Conservation (phyloP, 2,888 invertebrate species). For the Drosophila rellima region DNA sequence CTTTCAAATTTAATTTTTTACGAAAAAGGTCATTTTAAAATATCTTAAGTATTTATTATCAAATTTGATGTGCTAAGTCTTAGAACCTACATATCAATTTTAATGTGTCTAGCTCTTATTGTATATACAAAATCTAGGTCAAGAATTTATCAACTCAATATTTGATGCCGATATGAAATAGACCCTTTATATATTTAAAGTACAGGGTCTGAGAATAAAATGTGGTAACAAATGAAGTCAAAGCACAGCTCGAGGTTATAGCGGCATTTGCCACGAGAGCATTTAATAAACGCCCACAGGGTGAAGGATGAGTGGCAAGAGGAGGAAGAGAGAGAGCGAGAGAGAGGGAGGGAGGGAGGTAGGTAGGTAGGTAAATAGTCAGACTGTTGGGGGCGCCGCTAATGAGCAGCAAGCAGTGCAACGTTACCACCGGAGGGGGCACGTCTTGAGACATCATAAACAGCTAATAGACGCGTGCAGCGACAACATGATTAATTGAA, state of each 20-base stretch:
- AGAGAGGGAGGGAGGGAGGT: neutral
- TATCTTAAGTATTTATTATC: no score
- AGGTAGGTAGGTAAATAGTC: neutral
- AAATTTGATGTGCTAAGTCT: no score
- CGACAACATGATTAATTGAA: slow-evolving; percentile 82
- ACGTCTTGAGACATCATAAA: slow-evolving; percentile 66
- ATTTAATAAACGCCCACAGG: slow-evolving; percentile 41
- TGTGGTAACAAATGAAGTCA: slow-evolving; percentile 37
- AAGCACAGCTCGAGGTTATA: slow-evolving; percentile 66
- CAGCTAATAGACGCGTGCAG: slow-evolving; percentile 79
- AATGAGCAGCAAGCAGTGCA: slow-evolving; percentile 57
- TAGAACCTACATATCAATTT: no score
- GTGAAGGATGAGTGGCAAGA: neutral
- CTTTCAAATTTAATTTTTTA: no score
- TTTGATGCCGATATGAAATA: neutral
- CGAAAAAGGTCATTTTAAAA: no score
- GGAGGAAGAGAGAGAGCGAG: neutral
- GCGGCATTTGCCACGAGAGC: slow-evolving; percentile 71
- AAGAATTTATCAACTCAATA: no score
- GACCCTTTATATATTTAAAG: neutral
- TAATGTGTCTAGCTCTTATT: no score
- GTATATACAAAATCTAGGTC: no score
- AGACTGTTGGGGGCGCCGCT: slow-evolving; percentile 68
- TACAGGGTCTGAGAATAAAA: neutral
- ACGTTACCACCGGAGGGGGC: slow-evolving; percentile 13